Percentiles rank a stretch among this genome's conserved stretches.
phyloP scores from a whole-genome alignment of 1,140 invertebrate species.

The Aphelinus atriplicis region DNA sequence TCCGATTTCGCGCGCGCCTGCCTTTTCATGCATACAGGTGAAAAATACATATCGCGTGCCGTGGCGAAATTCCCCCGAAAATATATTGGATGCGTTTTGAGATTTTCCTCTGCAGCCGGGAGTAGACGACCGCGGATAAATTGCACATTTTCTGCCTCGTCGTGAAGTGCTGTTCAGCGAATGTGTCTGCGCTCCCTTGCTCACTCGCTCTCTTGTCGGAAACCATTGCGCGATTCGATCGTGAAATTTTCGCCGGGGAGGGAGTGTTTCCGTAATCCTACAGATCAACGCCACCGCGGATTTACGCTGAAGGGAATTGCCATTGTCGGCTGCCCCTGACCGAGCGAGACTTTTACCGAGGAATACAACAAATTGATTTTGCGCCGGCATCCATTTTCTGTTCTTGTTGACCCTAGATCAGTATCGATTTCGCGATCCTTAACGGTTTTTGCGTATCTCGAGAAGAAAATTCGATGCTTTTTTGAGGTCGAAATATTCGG shows the following conservation, averaged over 20 bases:
- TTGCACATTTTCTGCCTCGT: slow-evolving; percentile 19
- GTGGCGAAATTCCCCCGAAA: slow-evolving; percentile 20
- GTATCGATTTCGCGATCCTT: no score
- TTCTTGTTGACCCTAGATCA: no score
- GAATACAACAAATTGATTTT: no score
- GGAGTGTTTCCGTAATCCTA: no score
- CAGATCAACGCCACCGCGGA: no score
- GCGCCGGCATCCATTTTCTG: no score
- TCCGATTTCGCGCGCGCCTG: not conserved
- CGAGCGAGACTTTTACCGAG: no score
- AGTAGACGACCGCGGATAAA: slow-evolving; percentile 10
- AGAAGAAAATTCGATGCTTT: not conserved
- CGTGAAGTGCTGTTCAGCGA: slow-evolving; percentile 7
- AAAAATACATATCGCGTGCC: slow-evolving; percentile 9
- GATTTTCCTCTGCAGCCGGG: not conserved
- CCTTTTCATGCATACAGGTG: slow-evolving; percentile 6
- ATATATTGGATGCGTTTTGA: slow-evolving; percentile 29
- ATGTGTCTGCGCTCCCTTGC: not conserved
- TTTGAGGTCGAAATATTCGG: no score
- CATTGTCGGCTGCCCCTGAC: no score
- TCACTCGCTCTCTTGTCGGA: not conserved
- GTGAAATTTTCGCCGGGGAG: not conserved
- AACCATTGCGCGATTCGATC: not conserved
- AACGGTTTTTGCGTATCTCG: no score
- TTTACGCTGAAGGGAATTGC: no score